Base-by-base conservation (phyloP, 2,888 invertebrate species). In the Drosophila hawaiiensis region DNA sequence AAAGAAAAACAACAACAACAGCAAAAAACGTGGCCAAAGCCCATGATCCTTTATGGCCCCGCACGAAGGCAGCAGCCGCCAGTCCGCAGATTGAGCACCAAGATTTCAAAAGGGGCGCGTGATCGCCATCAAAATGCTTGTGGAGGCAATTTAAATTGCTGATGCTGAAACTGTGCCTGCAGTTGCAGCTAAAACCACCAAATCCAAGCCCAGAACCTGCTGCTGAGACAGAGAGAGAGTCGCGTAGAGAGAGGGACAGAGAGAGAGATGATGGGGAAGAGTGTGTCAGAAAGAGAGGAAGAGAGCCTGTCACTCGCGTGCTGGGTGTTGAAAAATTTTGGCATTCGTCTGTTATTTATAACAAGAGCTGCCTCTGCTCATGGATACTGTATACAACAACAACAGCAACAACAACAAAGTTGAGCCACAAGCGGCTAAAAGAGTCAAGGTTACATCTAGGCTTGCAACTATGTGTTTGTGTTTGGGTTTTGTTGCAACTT, bases 51-150 rank as follows among this genome's bases (percentile, higher is more conserved):
- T 89, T 84, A 82, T 87, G 88, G 86, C 80, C 68, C 71, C 73
- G 76, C 76, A 78, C 74, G 75, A 82, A 68, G 68, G 56, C 68
- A 64, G 50, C 73, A 68, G 31, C 58, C 41, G 41, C 41, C 65
- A 65, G 70, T 63, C 43, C 65, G 63, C 76, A 88, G 87, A 84
- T 89, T 84, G 79, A 77, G 73, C 75, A 76, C 75, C 73, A 56
- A 82, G 81, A 88, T 83, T 88, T 80, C 80, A 83, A 80, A 80
- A 77, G 83, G 83, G 86, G 82, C 90, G 91, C 91, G 91, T 90
- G 90, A 90, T 91, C 89, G 86, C 90, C 90, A 90, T 90, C 91
- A 91, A 89, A 91, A 87, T 90, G 86, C 89, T 90, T 78, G 90
- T 90, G 89, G 82, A 91, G 85, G 86, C 91, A 90, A 91, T 90